A percentile compares a stretch with the other conserved stretches of the same genome.
phyloP scores from a whole-genome alignment of 2,888 invertebrate genomes.

The Hipparchia semele region DNA sequence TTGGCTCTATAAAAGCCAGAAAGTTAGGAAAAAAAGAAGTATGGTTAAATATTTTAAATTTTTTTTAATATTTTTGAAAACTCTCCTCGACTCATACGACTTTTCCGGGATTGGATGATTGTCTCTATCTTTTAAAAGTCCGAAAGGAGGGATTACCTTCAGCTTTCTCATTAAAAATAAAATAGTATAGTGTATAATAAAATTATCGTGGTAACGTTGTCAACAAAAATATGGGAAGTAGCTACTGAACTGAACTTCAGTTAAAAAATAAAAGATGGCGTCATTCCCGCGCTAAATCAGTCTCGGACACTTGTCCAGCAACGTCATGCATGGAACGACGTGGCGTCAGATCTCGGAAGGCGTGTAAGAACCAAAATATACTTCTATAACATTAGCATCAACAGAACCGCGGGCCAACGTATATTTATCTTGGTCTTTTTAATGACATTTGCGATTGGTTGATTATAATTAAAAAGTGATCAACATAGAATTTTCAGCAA shows the following conservation, averaged over 20 bases:
- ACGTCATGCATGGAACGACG: slow-evolving; percentile 36
- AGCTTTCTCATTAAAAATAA: background rate
- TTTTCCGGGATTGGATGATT: no score
- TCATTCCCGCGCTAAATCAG: slow-evolving; percentile 39
- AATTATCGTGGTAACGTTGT: slow-evolving; percentile 30
- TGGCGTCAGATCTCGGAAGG: slow-evolving; percentile 35
- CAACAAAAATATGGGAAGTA: slow-evolving; percentile 33
- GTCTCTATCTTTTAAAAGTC: no score
- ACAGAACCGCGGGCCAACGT: slow-evolving; percentile 29
- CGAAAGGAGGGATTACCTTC: no score
- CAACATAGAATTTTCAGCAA: slow-evolving; percentile 12
- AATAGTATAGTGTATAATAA: background rate
- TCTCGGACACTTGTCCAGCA: slow-evolving; percentile 42
- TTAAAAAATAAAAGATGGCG: slow-evolving; percentile 37
- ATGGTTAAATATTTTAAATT: no score
- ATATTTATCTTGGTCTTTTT: slow-evolving; percentile 35
- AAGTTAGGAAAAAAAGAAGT: no score
- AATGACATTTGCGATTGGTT: slow-evolving; percentile 29
- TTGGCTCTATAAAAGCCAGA: no score
- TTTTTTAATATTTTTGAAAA: no score
- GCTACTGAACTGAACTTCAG: slow-evolving; percentile 31
- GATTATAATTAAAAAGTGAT: slow-evolving; percentile 29
- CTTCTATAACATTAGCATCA: slow-evolving; percentile 26
- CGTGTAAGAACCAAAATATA: slow-evolving; percentile 34
- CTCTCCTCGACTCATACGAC: no score